phyloP scores from a whole-genome alignment of 2,888 invertebrate species.

The Lobophora halterata region DNA sequence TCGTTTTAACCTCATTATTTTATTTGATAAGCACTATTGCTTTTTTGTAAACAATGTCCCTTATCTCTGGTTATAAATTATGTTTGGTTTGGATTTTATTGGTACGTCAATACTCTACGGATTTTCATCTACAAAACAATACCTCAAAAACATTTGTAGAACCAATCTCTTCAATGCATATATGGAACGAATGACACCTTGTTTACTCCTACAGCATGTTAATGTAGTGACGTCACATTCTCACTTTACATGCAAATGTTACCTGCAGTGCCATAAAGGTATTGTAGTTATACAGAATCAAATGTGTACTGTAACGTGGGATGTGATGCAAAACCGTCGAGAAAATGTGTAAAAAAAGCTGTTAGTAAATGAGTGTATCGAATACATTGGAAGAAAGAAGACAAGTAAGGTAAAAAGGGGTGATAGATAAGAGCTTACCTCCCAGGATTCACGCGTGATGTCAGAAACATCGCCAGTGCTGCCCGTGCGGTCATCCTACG shows the following conservation, averaged over 20 bases:
- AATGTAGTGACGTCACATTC: slow-evolving; percentile 30
- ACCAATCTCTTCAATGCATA: slow-evolving; percentile 23
- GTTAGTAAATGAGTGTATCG: slow-evolving; percentile 24
- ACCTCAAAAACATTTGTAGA: slow-evolving; percentile 7
- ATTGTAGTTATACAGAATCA: slow-evolving; percentile 44
- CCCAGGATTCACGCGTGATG: slow-evolving; percentile 94
- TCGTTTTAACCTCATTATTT: too few relatives aligned
- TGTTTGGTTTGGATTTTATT: too few relatives aligned
- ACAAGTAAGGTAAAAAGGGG: background rate
- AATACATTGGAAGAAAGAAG: background rate
- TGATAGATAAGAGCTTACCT: slow-evolving; percentile 84
- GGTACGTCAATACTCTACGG: too few relatives aligned
- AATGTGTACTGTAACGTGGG: slow-evolving; percentile 73
- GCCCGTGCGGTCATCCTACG: slow-evolving; percentile 79
- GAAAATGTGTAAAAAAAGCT: slow-evolving; percentile 41
- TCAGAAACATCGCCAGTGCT: slow-evolving; percentile 89
- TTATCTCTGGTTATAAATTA: too few relatives aligned
- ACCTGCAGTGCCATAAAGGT: slow-evolving; percentile 23
- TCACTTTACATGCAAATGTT: slow-evolving; percentile 34
- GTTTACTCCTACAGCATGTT: slow-evolving; percentile 35
- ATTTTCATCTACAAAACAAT: slow-evolving; percentile 5
- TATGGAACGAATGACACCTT: slow-evolving; percentile 40
- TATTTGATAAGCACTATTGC: too few relatives aligned
- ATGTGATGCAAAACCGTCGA: slow-evolving; percentile 60
- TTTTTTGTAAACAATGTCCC: too few relatives aligned